Base-by-base conservation (phyloP, 2,888 invertebrate species). In the Exephanes ischioxanthus region DNA sequence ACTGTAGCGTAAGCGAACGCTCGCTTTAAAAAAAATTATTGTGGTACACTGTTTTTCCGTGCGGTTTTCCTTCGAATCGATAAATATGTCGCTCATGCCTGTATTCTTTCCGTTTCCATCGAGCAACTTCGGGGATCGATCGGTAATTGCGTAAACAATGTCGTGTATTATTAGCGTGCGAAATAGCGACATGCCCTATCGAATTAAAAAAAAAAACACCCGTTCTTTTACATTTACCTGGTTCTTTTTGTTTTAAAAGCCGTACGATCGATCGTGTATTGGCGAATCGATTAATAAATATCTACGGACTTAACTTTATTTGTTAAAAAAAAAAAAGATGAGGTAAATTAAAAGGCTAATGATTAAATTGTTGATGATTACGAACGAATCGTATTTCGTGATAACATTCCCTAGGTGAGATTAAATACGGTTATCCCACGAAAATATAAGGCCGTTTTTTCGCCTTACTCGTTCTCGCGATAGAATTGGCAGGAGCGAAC, bases 331-430 rank as follows among this genome's bases (percentile, higher is more conserved):
- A 70, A 45, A 14, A 51, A 51, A 11, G n/a, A 55, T 3, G 63
- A n/a, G 37, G 61, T 22, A 37, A n/a, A 68, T n/a, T 33, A 41
- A 78, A 78, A 75, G 58, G 41, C 58, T 67, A 58, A 67, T 33
- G 68, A 55, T 80, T 41, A 61, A 78, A 82, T 45, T 79, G 79
- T 82, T 71, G 55, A 76, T 58, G 58, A 58, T 22, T 71, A 66
- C 37, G 78, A 19, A 58, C 79, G 75, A 78, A 70, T 81, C 79
- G 79, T 82, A 85, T 75, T 82, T 79, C 71, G 58, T 76, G 71
- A 75, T 80, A 77, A 84, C 85, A 85, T 85, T 85, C 85, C 85
- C 82, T 76, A 67, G 48, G 73, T 79, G 75, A 85, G 68, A 63
- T 77, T 77, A 80, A 48, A 33, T 75, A 55, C 58, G 61, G 68